Conservation (phyloP, 2,888 invertebrate species). For the Alsophila aescularia region DNA sequence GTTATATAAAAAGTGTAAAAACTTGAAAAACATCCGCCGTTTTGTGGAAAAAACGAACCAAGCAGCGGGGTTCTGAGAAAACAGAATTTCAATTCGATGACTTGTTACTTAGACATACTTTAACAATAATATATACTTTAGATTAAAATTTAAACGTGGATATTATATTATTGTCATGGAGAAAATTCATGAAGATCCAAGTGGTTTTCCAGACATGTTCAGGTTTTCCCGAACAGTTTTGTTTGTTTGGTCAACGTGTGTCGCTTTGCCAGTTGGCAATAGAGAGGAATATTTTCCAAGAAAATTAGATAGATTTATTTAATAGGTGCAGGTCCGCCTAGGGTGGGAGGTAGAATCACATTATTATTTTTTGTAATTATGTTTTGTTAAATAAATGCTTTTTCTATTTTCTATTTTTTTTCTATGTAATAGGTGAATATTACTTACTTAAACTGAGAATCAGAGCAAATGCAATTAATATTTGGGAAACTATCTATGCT, state of each 20-base stretch:
- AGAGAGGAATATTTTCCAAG: slow-evolving; percentile 11
- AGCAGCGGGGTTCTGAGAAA: slow-evolving; percentile 8
- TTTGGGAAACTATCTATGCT: too few species aligned
- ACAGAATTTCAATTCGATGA: neutral
- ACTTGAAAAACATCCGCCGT: slow-evolving; percentile 36
- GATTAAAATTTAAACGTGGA: neutral
- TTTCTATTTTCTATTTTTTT: too few species aligned
- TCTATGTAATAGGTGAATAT: too few species aligned
- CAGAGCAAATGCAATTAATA: too few species aligned
- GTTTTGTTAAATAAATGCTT: too few species aligned
- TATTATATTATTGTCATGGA: neutral
- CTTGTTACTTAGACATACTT: neutral
- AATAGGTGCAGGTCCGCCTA: too few species aligned
- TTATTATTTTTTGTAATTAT: too few species aligned
- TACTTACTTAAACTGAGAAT: too few species aligned
- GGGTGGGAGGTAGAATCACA: too few species aligned
- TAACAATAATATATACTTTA: too few species aligned
- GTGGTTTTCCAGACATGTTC: slow-evolving; percentile 5
- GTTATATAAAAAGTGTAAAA: slow-evolving; percentile 38
- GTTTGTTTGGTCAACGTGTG: neutral
- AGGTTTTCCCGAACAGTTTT: slow-evolving; percentile 10
- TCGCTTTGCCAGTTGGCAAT: slow-evolving; percentile 26
- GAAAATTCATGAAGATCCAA: slow-evolving; percentile 6
- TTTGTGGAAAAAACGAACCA: slow-evolving; percentile 31
- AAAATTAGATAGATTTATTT: neutral